Evolutionary conservation across 1,140 invertebrate genomes (phyloP).

Genomic region (Drosophila teissieri): DNA sequence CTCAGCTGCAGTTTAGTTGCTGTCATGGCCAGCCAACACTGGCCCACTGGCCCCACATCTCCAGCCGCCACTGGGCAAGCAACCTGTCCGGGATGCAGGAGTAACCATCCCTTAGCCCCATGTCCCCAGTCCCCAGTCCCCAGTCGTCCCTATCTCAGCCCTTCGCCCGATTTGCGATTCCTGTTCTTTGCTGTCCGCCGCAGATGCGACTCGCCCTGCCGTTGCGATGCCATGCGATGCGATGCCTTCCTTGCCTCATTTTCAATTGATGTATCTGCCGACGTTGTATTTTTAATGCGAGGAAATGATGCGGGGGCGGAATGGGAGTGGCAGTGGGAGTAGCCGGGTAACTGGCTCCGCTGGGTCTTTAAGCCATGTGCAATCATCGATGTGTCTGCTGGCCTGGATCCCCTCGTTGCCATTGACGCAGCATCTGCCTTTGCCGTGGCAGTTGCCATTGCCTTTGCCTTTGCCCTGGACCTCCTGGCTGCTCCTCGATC

Average conservation of each 20-base stretch:
- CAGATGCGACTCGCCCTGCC: slow-evolving; percentile 36
- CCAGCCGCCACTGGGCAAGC: neutral
- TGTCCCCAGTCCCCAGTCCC: slow-evolving; percentile 12
- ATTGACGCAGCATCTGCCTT: slow-evolving; percentile 36
- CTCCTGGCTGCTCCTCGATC: slow-evolving; percentile 30
- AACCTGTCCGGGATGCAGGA: slow-evolving; percentile 10
- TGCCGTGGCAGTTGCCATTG: neutral
- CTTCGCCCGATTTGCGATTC: slow-evolving; percentile 14
- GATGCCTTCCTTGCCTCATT: slow-evolving; percentile 51
- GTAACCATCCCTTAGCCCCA: slow-evolving; percentile 14
- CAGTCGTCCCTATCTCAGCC: neutral
- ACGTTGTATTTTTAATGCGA: slow-evolving; percentile 56
- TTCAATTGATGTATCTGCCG: slow-evolving; percentile 71
- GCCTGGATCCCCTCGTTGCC: slow-evolving; percentile 46
- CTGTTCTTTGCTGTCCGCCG: slow-evolving; percentile 29
- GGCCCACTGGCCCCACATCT: slow-evolving; percentile 4
- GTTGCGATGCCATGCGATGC: neutral
- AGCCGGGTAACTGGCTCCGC: slow-evolving; percentile 35
- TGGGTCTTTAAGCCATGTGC: slow-evolving; percentile 63
- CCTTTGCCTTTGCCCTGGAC: neutral
- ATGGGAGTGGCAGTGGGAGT: neutral
- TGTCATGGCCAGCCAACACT: slow-evolving; percentile 37
- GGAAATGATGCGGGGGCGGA: neutral
- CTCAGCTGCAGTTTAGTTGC: slow-evolving; percentile 33
- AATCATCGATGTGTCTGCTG: slow-evolving; percentile 74